A percentile compares a stretch with the other conserved stretches of the same genome.
Conservation (phyloP, 2,113 vertebrate species). For the Elachura formosa region DNA sequence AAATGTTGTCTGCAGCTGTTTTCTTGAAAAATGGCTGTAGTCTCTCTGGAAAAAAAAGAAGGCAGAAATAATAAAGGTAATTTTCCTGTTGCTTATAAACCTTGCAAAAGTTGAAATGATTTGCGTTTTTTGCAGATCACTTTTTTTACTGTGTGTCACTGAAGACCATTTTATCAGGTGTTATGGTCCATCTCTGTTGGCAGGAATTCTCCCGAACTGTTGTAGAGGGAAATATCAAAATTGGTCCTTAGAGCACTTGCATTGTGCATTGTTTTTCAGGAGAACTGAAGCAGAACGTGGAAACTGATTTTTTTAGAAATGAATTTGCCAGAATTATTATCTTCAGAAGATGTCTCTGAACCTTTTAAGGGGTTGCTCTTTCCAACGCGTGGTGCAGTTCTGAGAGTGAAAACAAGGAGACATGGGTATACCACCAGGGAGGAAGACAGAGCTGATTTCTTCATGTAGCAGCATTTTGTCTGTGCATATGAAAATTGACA, state of each 20-base stretch:
- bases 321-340: not conserved
- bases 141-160: slow-evolving; percentile 16
- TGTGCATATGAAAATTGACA: slow-evolving; percentile 51
- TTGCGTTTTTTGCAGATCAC: not conserved
- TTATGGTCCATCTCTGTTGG: slow-evolving; percentile 3
- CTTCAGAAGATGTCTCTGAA: not conserved
- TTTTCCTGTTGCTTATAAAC: slow-evolving; percentile 23
- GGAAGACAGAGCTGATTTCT: slow-evolving; percentile 2
- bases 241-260: not conserved
- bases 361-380: not conserved
- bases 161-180: slow-evolving; percentile 42
- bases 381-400: not conserved
- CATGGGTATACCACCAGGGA: not conserved
- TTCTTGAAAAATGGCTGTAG: slow-evolving; percentile 33
- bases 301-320: not conserved
- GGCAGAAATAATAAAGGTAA: not conserved
- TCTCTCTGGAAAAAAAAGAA: not conserved
- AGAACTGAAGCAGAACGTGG: not conserved
- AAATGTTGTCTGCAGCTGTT: slow-evolving; percentile 30
- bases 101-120: not conserved
- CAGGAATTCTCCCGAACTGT: not conserved
- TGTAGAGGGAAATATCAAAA: slow-evolving; percentile 27
- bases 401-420: not conserved
- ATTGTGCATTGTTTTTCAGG: not conserved
- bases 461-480: slow-evolving; percentile 29